Evolutionary conservation across 2,797 vertebrate species (phyloP).

Genomic region (Morelia viridis): DNA sequence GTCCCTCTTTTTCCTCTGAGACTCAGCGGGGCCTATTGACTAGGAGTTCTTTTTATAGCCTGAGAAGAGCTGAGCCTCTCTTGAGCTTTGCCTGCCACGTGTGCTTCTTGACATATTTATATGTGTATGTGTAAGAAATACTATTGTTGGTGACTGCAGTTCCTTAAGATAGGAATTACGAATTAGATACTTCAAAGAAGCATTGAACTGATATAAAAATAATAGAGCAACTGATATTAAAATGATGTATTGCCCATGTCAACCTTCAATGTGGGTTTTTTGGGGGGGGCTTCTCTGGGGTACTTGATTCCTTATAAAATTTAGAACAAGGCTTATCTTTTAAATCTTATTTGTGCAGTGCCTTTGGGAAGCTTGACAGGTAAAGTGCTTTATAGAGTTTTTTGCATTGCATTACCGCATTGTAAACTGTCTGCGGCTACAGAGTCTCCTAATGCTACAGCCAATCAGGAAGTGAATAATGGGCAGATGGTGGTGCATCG

Average conservation of each 20-base stretch:
- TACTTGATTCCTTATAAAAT: conserved; percentile 39
- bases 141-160: neutral
- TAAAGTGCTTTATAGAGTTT: conserved; percentile 34
- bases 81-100: neutral
- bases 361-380: conserved; percentile 34
- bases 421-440: conserved; percentile 22
- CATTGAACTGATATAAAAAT: fast-evolving
- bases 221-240: fast-evolving
- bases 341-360: conserved; percentile 50
- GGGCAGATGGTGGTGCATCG: neutral
- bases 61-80: neutral
- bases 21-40: neutral
- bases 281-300: neutral
- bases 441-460: neutral
- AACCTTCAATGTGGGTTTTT: neutral
- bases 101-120: conserved; percentile 3
- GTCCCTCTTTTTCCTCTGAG: conserved; percentile 24
- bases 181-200: fast-evolving
- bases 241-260: neutral
- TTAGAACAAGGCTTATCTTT: conserved; percentile 42
- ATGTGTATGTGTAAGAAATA: neutral
- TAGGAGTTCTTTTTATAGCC: conserved; percentile 9
- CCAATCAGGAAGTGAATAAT: conserved; percentile 26
- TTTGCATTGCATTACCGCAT: conserved; percentile 47
- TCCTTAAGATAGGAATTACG: neutral